Conservation (phyloP, 2,888 invertebrate species). For the Eupelmus urozonus region DNA sequence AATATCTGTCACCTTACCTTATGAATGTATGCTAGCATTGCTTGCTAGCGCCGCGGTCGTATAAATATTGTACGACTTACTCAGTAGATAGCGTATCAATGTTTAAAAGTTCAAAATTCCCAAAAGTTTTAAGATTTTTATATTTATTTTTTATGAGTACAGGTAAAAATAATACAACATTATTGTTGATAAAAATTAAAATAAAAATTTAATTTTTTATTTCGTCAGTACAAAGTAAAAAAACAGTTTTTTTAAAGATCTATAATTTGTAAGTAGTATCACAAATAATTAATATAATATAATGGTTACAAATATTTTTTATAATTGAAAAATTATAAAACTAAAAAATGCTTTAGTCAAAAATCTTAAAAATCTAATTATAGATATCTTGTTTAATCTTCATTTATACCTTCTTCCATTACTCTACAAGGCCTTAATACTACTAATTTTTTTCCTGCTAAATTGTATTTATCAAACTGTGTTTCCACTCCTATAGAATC, state of each 20-base stretch:
- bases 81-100: slow-evolving; percentile 13
- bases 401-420: slow-evolving; percentile 47
- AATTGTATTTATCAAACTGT: slow-evolving; percentile 64
- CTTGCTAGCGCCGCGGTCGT: too few species aligned
- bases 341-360: not conserved
- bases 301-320: not conserved
- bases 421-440: slow-evolving; percentile 63
- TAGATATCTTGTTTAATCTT: slow-evolving; percentile 10
- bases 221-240: not conserved
- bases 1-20: slow-evolving; percentile 3
- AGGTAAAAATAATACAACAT: too few species aligned
- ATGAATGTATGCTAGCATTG: too few species aligned
- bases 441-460: slow-evolving; percentile 66
- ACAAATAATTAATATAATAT: not conserved
- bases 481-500: slow-evolving; percentile 64
- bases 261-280: not conserved
- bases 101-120: not conserved
- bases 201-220: not conserved
- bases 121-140: not conserved
- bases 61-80: not conserved
- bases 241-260: not conserved
- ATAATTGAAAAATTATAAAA: not conserved
- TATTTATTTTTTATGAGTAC: not conserved
- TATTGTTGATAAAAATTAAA: not conserved
- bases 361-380: not conserved